Percentiles rank a stretch among this genome's conserved stretches.
These are phyloP conservation scores for Hystrix cristata DNA, from an alignment of 2,113 vertebrate genomes.

Conservation along the genomic window DNA sequence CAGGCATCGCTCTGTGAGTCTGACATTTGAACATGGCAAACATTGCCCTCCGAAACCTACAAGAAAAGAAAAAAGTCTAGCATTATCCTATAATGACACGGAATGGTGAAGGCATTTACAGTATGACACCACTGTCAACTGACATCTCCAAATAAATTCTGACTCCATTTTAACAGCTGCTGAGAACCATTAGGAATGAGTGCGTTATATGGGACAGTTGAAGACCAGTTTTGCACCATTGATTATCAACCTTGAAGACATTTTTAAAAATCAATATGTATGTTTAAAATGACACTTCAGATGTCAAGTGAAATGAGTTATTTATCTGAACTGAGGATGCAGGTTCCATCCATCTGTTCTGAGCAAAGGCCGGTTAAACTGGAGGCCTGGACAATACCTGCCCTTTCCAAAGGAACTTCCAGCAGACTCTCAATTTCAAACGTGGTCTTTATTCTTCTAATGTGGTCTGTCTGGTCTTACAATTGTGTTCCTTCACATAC, in stretches of 20 bases:
- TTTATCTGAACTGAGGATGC: neutral
- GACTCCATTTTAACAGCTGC: neutral
- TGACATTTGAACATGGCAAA: slow-evolving; percentile 95
- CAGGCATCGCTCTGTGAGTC: slow-evolving; percentile 91
- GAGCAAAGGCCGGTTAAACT: neutral
- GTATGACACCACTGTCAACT: neutral
- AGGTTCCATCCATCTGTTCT: neutral
- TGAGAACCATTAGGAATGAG: neutral
- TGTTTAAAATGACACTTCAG: neutral
- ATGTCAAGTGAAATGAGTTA: neutral
- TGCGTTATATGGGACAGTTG: neutral
- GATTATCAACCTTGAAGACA: neutral
- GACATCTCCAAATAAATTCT: neutral
- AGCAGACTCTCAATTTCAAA: neutral
- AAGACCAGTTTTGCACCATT: neutral
- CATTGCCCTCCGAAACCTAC: slow-evolving; percentile 96
- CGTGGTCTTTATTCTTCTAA: neutral
- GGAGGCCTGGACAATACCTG: neutral
- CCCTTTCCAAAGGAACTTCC: neutral
- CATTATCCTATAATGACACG: neutral
- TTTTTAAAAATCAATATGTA: neutral
- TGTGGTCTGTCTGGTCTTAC: neutral
- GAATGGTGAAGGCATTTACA: neutral
- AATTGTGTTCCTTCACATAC: neutral
- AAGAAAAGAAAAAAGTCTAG: slow-evolving; percentile 1